Base-by-base conservation (phyloP, 1,140 invertebrate species). In the Penaeus chinensis region DNA sequence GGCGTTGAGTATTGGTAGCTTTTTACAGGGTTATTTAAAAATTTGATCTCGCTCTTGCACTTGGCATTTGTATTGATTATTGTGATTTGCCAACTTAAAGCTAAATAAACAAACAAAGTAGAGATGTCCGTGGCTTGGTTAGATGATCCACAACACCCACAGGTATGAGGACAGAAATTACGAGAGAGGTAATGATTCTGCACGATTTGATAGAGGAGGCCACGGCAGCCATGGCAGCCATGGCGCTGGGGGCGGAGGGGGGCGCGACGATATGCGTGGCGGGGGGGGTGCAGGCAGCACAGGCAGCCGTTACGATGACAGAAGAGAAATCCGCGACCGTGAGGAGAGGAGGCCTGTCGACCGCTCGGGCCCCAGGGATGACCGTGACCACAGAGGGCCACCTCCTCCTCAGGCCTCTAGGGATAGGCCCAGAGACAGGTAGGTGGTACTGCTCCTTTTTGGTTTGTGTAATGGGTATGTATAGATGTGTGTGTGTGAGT, bases 391-490 rank as follows among this genome's bases (percentile, higher is more conserved):
- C 63, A 62, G 84, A 24, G 65, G 77, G 61, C 65, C 76, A 13
- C 47, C 81, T 32, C 42, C 84, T n/a, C 66, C 84, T 60, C 84
- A 86, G 77, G 77, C 71, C 10, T 86, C 84, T 24, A 62, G 84
- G 32, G 84, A 86, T 62, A 79, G 84, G 42, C 77, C 84, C 1
- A 86, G 84, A 42, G 84, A 86, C 19, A 86, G 84, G 84, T 86
- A 74, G 63, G n/a, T 62, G 5, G 10, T 54, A 42, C 37, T 42
- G 37, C 37, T 42, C 37, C 37, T 11, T 54, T 11, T 13, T 4
- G 54, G 54, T 54, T 13, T 54, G 54, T 54, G 54, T 54, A 16
- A 8, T 54, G 54, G 10, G 54, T 54, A 11, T 54, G 54, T 54
- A 54, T 54, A 16, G 54, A 16, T 54, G 11, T 54, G 8, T 54